A percentile compares a stretch with the other conserved stretches of the same genome.
These are phyloP conservation scores for Chelonus formosanus DNA, from an alignment of 2,888 invertebrate genomes.

Conservation along the genomic window DNA sequence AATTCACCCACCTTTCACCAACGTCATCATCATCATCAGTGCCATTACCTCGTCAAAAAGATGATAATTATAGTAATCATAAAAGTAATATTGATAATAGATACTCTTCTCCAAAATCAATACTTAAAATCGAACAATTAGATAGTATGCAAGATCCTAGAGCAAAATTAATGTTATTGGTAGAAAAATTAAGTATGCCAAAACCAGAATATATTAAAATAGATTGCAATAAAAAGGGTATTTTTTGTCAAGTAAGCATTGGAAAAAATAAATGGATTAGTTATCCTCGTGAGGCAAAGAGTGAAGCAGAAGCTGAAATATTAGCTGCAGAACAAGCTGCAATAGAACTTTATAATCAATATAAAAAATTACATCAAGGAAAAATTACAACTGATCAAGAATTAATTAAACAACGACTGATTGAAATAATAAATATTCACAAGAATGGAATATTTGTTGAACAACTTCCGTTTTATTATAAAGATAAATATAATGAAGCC, in stretches of 20 bases:
- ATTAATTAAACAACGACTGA: constrained; percentile 58
- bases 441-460: constrained; percentile 66
- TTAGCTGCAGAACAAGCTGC: constrained; percentile 64
- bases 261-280: constrained; percentile 60
- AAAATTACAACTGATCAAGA: constrained; percentile 45
- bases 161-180: constrained; percentile 34
- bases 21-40: too few species aligned
- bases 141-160: constrained; percentile 29
- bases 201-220: constrained; percentile 41
- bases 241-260: constrained; percentile 53
- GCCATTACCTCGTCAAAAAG: too few species aligned
- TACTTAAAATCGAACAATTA: neutral
- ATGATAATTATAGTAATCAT: too few species aligned
- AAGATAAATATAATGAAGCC: constrained; percentile 72
- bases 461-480: constrained; percentile 67
- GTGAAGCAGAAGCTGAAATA: constrained; percentile 59
- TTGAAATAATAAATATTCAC: constrained; percentile 64
- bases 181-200: constrained; percentile 29
- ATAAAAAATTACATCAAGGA: constrained; percentile 45
- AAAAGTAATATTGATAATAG: too few species aligned
- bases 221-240: constrained; percentile 23
- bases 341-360: constrained; percentile 56
- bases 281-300: constrained; percentile 65
- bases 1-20: too few species aligned
- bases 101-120: neutral